Conservation (phyloP, 2,888 invertebrate species). For the Cryptocheilus praepositus region DNA sequence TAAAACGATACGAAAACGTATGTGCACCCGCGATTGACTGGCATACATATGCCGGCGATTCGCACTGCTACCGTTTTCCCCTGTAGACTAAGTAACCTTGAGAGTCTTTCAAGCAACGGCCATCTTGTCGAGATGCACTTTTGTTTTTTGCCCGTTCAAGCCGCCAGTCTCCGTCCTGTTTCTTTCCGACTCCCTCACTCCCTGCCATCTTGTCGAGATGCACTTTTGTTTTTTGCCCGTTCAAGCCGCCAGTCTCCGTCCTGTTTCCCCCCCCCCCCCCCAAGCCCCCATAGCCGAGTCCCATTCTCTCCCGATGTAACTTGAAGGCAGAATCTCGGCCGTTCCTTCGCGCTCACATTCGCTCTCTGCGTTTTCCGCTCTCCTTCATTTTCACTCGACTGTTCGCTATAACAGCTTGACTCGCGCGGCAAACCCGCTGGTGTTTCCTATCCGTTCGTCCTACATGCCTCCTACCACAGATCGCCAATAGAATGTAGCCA, state of each 20-base stretch:
- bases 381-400: conserved; percentile 31
- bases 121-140: conserved; percentile 73
- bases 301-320: conserved; percentile 26
- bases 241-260: conserved; percentile 51
- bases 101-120: conserved; percentile 70
- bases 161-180: conserved; percentile 50
- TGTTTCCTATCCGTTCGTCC: conserved; percentile 71
- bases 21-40: conserved; percentile 37
- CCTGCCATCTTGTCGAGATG: conserved; percentile 58
- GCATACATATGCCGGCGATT: conserved; percentile 46
- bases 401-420: conserved; percentile 46
- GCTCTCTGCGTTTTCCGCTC: conserved; percentile 31
- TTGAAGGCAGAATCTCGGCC: conserved; percentile 19
- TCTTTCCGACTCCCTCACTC: conserved; percentile 33
- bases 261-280: conserved; percentile 25
- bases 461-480: conserved; percentile 72
- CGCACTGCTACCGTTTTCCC: conserved; percentile 41
- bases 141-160: conserved; percentile 67
- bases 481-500: conserved; percentile 66
- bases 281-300: too few relatives aligned
- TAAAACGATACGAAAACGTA: too few relatives aligned
- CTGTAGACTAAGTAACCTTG: conserved; percentile 65
- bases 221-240: conserved; percentile 70
- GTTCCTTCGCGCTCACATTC: conserved; percentile 12
- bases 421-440: conserved; percentile 40